A percentile compares a stretch with the other conserved stretches of the same genome.
Conservation (phyloP, 1,140 invertebrate genomes). For the Drosophila nigromelanica region DNA sequence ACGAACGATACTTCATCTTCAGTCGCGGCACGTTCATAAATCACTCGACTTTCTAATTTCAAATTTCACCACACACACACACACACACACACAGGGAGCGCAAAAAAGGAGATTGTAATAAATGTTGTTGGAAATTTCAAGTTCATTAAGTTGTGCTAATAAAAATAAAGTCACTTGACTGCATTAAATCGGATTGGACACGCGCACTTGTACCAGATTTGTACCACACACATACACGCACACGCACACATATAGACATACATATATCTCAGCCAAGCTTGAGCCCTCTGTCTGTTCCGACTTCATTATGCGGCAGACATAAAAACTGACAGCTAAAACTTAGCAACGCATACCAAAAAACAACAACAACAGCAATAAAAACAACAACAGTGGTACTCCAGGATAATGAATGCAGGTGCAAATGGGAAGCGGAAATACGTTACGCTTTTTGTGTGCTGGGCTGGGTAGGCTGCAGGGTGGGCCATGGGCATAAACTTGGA, state of each 20-base stretch:
- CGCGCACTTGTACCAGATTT: conserved; percentile 59
- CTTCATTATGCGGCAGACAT: conserved; percentile 49
- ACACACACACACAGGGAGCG: background rate
- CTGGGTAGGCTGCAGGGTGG: conserved; percentile 13
- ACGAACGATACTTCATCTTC: conserved; percentile 35
- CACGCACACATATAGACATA: background rate
- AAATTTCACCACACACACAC: conserved; percentile 28
- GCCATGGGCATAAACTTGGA: conserved; percentile 39
- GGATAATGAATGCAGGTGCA: conserved; percentile 80
- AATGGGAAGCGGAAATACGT: conserved; percentile 78
- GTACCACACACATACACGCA: conserved; percentile 26
- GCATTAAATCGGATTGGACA: conserved; percentile 75
- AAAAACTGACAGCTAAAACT: conserved; percentile 74
- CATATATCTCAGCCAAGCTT: background rate
- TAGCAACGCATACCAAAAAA: conserved; percentile 64
- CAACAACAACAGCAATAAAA: conserved; percentile 10
- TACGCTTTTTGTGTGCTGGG: conserved; percentile 63
- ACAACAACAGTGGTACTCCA: conserved; percentile 40
- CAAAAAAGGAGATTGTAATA: conserved; percentile 55
- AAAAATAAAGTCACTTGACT: conserved; percentile 81
- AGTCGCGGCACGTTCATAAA: conserved; percentile 69
- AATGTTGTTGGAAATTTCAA: conserved; percentile 76
- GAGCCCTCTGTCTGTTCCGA: conserved; percentile 11
- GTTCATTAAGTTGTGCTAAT: conserved; percentile 83
- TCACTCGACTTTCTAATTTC: conserved; percentile 77